phyloP scores from a whole-genome alignment of 2,888 invertebrate species.

The Melitaea athalia region DNA sequence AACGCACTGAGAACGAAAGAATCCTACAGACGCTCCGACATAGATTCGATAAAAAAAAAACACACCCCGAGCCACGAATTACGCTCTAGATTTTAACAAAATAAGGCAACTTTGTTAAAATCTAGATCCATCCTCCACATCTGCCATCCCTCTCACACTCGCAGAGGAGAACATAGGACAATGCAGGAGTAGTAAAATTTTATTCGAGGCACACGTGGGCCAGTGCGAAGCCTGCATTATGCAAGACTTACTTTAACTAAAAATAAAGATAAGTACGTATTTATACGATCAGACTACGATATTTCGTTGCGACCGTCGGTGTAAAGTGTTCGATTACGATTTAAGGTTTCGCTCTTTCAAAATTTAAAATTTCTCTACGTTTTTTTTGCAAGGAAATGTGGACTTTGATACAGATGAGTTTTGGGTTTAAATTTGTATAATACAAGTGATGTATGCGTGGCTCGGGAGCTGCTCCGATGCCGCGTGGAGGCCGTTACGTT shows the following conservation, averaged over 20 bases:
- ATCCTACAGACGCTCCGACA: slow-evolving; percentile 49
- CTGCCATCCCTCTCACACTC: slow-evolving; percentile 56
- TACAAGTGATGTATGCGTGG: slow-evolving; percentile 40
- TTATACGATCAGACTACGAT: slow-evolving; percentile 77
- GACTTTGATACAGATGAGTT: neutral
- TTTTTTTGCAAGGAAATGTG: slow-evolving; percentile 15
- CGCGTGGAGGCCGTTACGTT: slow-evolving; percentile 63
- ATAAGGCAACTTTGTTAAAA: slow-evolving; percentile 43
- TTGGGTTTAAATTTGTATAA: slow-evolving; percentile 7
- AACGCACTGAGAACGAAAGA: slow-evolving; percentile 48
- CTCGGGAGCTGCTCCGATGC: slow-evolving; percentile 47
- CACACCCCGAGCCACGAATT: slow-evolving; percentile 62
- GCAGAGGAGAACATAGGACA: slow-evolving; percentile 65
- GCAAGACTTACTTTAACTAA: slow-evolving; percentile 76
- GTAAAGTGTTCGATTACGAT: slow-evolving; percentile 82
- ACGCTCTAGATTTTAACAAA: slow-evolving; percentile 66
- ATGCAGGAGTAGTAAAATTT: slow-evolving; percentile 78
- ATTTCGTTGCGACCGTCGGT: slow-evolving; percentile 76
- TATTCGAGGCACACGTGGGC: slow-evolving; percentile 78
- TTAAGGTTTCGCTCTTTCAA: slow-evolving; percentile 71
- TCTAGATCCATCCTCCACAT: slow-evolving; percentile 44
- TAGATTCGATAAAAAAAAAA: slow-evolving; percentile 61
- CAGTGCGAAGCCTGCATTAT: slow-evolving; percentile 69
- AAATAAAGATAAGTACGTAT: slow-evolving; percentile 82
- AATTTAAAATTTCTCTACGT: slow-evolving; percentile 60